A percentile compares a stretch with the other conserved stretches of the same genome.
phyloP scores from a whole-genome alignment of 2,888 invertebrate species.

The Cryptosula pallasiana region DNA sequence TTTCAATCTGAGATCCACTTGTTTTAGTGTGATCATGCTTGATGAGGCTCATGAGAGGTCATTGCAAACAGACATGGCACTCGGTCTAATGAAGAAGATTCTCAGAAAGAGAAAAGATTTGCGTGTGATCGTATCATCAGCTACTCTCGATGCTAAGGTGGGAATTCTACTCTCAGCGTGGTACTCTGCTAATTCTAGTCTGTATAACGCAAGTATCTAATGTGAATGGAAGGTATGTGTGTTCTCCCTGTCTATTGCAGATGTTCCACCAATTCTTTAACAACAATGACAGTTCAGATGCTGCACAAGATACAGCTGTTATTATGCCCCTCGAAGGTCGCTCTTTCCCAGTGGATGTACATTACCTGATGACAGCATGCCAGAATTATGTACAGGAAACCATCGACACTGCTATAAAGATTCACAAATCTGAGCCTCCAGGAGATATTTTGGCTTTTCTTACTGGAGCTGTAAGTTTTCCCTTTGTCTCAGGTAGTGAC shows the following conservation, averaged over 20 bases:
- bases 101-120: slow-evolving; percentile 75
- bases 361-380: slow-evolving; percentile 62
- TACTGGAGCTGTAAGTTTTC: slow-evolving; percentile 40
- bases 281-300: slow-evolving; percentile 55
- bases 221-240: no score
- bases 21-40: slow-evolving; percentile 66
- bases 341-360: slow-evolving; percentile 78
- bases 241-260: slow-evolving; percentile 28
- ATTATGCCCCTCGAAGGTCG: slow-evolving; percentile 84
- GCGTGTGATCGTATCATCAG: slow-evolving; percentile 83
- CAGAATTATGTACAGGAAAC: slow-evolving; percentile 76
- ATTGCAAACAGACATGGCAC: slow-evolving; percentile 83
- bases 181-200: no score
- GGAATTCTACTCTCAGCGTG: no score
- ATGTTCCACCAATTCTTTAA: slow-evolving; percentile 55
- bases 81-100: slow-evolving; percentile 90
- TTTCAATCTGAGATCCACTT: no score
- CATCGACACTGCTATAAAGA: slow-evolving; percentile 80
- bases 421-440: slow-evolving; percentile 64
- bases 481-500: no score
- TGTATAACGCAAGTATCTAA: no score
- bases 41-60: slow-evolving; percentile 96
- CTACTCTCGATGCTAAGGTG: slow-evolving; percentile 88
- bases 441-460: slow-evolving; percentile 86
- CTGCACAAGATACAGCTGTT: slow-evolving; percentile 64